phyloP scores from a whole-genome alignment of 2,113 vertebrate genomes.

The Sigmodon hispidus region DNA sequence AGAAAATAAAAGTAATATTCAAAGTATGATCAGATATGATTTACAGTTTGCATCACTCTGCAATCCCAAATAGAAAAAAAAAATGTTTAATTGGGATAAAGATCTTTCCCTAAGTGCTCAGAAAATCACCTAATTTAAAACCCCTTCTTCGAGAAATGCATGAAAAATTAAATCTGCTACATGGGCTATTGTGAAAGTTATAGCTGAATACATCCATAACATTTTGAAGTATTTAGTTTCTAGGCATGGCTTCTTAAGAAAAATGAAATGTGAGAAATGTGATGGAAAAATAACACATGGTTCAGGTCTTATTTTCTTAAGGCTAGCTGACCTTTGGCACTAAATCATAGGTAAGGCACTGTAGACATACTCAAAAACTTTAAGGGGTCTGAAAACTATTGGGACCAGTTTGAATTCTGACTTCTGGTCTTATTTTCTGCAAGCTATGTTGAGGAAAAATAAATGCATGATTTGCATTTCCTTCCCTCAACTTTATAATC shows the following conservation, averaged over 20 bases:
- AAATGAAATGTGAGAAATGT: slow-evolving; percentile 24
- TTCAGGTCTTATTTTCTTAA: neutral
- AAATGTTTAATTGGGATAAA: slow-evolving; percentile 40
- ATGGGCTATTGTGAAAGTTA: neutral
- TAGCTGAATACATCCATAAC: neutral
- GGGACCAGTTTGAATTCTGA: neutral
- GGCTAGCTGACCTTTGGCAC: neutral
- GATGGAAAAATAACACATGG: neutral
- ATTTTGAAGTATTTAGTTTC: slow-evolving; percentile 25
- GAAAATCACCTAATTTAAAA: slow-evolving; percentile 44
- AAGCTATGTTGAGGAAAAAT: neutral
- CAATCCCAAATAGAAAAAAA: slow-evolving; percentile 35
- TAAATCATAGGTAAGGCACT: neutral
- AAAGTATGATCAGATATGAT: slow-evolving; percentile 13
- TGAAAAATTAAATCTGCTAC: slow-evolving; percentile 46
- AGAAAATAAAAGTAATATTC: slow-evolving; percentile 23
- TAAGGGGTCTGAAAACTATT: neutral
- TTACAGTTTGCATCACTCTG: neutral
- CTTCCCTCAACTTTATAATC: too few relatives aligned
- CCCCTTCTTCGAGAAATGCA: neutral
- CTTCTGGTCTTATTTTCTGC: neutral
- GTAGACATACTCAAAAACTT: neutral
- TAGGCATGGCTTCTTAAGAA: neutral
- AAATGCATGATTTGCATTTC: neutral
- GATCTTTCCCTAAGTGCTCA: neutral